A percentile compares a stretch with the other conserved stretches of the same genome.
These are phyloP conservation scores for Macquaria ambigua DNA, from an alignment of 2,113 vertebrate species.

Conservation along the genomic window DNA sequence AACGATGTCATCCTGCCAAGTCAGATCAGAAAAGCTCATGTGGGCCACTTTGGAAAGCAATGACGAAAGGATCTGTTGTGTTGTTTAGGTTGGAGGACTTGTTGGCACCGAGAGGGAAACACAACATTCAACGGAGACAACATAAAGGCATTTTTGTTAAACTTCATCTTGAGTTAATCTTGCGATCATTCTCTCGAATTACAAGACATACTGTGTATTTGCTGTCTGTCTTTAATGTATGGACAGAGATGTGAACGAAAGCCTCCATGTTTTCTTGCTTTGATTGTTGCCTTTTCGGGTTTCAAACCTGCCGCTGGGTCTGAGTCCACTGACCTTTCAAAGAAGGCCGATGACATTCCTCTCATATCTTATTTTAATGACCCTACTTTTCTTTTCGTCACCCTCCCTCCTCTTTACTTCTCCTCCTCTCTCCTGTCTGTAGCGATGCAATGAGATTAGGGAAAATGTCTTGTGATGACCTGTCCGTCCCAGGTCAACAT, in stretches of 20 bases:
- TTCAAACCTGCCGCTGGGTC: neutral
- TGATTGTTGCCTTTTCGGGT: neutral
- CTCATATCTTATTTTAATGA: slow-evolving; percentile 13
- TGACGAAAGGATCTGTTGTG: neutral
- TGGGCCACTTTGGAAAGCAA: neutral
- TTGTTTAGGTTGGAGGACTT: neutral
- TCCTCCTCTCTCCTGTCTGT: slow-evolving; percentile 1
- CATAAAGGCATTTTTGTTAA: neutral
- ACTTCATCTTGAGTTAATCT: neutral
- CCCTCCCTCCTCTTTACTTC: neutral
- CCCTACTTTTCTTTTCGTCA: slow-evolving; percentile 6
- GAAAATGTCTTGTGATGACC: slow-evolving; percentile 49
- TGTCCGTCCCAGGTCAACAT: slow-evolving; percentile 40
- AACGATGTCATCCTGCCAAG: too few species aligned
- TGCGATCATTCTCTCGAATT: neutral
- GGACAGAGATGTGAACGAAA: neutral
- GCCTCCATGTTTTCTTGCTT: neutral
- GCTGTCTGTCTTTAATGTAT: neutral
- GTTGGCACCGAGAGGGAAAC: neutral
- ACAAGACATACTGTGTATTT: neutral
- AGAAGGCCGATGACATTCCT: slow-evolving; percentile 8
- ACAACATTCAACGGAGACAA: neutral
- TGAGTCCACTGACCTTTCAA: slow-evolving; percentile 19
- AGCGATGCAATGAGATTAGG: slow-evolving; percentile 33
- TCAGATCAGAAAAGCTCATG: neutral